Evolutionary conservation across 2,888 invertebrate species (phyloP).

Genomic region (Mimumesa dahlbomi): DNA sequence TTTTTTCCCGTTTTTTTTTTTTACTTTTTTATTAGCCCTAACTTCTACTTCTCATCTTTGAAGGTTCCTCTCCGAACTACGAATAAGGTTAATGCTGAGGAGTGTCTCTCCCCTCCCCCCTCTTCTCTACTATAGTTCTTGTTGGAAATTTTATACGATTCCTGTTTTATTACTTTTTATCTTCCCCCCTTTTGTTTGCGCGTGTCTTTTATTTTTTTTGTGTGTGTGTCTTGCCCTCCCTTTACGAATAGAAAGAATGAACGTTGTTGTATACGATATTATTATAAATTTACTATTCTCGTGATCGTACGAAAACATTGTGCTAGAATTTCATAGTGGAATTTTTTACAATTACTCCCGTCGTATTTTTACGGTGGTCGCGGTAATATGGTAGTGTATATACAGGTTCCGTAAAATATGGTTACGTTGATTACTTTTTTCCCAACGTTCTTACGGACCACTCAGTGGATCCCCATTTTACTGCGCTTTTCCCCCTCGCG

Average conservation of each 20-base stretch:
- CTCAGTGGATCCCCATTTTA: conserved; percentile 33
- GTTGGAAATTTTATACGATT: conserved; percentile 5
- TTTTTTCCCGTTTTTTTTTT: conserved; percentile 3
- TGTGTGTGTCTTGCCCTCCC: too few relatives aligned
- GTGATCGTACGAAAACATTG: too few relatives aligned
- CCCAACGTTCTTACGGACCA: conserved; percentile 39
- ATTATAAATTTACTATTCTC: too few relatives aligned
- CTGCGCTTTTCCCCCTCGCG: conserved; percentile 39
- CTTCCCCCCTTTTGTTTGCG: too few relatives aligned
- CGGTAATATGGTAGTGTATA: conserved; percentile 35
- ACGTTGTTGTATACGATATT: too few relatives aligned
- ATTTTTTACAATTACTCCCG: conserved; percentile 12
- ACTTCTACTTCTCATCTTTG: conserved; percentile 20
- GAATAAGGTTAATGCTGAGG: background rate
- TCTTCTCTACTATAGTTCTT: too few relatives aligned
- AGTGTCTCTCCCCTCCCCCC: too few relatives aligned
- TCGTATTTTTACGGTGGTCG: conserved; percentile 35
- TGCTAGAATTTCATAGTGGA: too few relatives aligned
- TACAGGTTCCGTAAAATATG: conserved; percentile 55
- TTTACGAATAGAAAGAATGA: too few relatives aligned
- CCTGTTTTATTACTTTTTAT: background rate
- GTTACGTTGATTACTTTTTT: conserved; percentile 59
- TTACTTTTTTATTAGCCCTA: conserved; percentile 17
- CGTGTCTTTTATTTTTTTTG: too few relatives aligned
- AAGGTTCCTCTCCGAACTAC: conserved; percentile 3